Evolutionary conservation across 2,888 invertebrate species (phyloP).

Genomic region (Brachypterus glaber): DNA sequence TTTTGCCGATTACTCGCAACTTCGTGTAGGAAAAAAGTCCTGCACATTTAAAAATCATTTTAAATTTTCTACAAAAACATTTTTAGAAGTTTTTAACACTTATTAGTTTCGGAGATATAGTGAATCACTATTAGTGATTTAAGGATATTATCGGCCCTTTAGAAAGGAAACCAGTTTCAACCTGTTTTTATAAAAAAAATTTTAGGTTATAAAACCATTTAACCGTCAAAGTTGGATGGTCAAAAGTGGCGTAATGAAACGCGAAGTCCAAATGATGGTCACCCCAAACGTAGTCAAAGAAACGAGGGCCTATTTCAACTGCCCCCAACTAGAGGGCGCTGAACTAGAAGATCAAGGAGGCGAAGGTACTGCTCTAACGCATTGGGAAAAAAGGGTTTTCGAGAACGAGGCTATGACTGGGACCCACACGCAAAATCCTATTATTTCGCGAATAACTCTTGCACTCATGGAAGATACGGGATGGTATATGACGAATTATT

Average conservation of each 20-base stretch:
- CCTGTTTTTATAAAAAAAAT: no score
- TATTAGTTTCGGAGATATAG: no score
- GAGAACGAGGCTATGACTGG: constrained; percentile 99
- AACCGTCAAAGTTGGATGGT: constrained; percentile 42
- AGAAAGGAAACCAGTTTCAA: no score
- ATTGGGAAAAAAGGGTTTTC: constrained; percentile 98
- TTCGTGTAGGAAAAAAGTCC: no score
- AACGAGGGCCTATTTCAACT: constrained; percentile 81
- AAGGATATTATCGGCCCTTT: no score
- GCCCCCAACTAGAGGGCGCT: constrained; percentile 81
- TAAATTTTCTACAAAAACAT: no score
- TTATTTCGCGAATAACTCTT: constrained; percentile 88
- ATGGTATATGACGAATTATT: constrained; percentile 90
- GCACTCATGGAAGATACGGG: constrained; percentile 98
- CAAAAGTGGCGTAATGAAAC: constrained; percentile 34
- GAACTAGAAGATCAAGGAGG: constrained; percentile 98
- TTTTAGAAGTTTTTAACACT: no score
- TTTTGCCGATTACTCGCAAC: no score
- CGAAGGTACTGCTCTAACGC: constrained; percentile 90
- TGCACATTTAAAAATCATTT: no score
- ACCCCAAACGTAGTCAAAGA: constrained; percentile 85
- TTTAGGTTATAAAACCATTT: constrained; percentile 66
- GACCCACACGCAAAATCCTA: constrained; percentile 95
- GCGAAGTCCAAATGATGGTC: constrained; percentile 43
- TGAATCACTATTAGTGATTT: no score